These are phyloP conservation scores for Parambassis ranga DNA, from an alignment of 2,797 vertebrate genomes.

Conservation along the genomic window DNA sequence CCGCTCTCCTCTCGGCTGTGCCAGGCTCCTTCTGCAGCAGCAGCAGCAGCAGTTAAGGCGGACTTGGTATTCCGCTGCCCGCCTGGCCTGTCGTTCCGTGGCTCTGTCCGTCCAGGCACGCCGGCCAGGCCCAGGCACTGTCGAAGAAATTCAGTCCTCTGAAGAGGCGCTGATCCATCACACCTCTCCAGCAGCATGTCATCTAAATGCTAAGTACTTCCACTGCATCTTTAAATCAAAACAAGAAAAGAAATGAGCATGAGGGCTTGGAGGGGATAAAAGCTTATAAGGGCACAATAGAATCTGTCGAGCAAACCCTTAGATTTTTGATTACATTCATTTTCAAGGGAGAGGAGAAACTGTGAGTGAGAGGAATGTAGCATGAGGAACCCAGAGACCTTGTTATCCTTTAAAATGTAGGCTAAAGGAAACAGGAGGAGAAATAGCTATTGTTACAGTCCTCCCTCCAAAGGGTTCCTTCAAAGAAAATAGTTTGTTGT, in stretches of 20 bases:
- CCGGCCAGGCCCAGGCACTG: slow-evolving; percentile 12
- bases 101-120: slow-evolving; percentile 51
- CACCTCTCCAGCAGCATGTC: slow-evolving; percentile 80
- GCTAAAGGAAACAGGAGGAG: slow-evolving; percentile 9
- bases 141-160: slow-evolving; percentile 69
- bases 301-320: slow-evolving; percentile 64
- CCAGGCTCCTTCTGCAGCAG: slow-evolving; percentile 53
- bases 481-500: slow-evolving; percentile 40
- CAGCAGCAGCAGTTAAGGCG: slow-evolving; percentile 24
- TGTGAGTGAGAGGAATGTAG: slow-evolving; percentile 38
- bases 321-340: slow-evolving; percentile 76
- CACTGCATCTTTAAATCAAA: slow-evolving; percentile 83
- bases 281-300: slow-evolving; percentile 72
- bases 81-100: slow-evolving; percentile 25
- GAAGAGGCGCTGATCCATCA: slow-evolving; percentile 77
- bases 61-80: slow-evolving; percentile 72
- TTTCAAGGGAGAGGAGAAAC: slow-evolving; percentile 34
- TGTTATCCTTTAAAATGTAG: slow-evolving; percentile 53
- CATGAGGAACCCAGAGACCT: slow-evolving; percentile 40
- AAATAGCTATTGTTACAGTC: slow-evolving; percentile 27
- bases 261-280: slow-evolving; percentile 50
- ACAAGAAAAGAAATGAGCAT: slow-evolving; percentile 72
- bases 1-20: slow-evolving; percentile 45
- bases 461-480: slow-evolving; percentile 13
- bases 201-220: slow-evolving; percentile 87